These are phyloP conservation scores for Styela clava DNA, from an alignment of 23 tunicate genomes.

Conservation along the genomic window DNA sequence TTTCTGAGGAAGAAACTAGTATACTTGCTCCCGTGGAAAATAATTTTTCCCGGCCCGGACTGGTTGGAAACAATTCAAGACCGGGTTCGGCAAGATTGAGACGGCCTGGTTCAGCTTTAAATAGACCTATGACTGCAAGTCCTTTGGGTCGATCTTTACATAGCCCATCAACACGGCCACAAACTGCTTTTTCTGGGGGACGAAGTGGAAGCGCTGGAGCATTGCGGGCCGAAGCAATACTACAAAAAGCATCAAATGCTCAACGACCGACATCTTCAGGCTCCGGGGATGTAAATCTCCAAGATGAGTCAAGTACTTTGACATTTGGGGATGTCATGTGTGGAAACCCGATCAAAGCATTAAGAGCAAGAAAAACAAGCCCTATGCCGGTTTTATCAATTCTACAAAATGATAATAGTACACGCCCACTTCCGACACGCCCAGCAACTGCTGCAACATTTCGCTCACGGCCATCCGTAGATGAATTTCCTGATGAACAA, in stretches of 20 bases:
- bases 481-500: constrained; percentile 14
- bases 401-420: constrained; percentile 11
- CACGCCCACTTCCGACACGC: neutral
- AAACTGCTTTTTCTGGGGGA: constrained; percentile 11
- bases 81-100: neutral
- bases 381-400: constrained; percentile 34
- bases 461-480: neutral
- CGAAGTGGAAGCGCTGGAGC: constrained; percentile 30
- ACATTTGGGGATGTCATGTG: constrained; percentile 84
- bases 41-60: neutral
- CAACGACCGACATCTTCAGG: constrained; percentile 64
- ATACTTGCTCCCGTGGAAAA: neutral
- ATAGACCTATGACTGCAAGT: constrained; percentile 2
- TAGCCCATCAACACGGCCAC: constrained; percentile 8
- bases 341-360: constrained; percentile 70
- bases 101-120: constrained; percentile 18
- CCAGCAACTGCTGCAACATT: constrained; percentile 24
- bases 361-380: constrained; percentile 46
- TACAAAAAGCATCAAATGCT: constrained; percentile 3
- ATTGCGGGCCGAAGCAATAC: neutral
- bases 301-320: constrained; percentile 69
- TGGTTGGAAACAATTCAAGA: neutral
- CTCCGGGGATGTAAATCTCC: constrained; percentile 48
- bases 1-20: constrained; percentile 30
- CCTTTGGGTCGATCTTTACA: neutral